Percentiles rank a stretch among this genome's conserved stretches.
Conservation (phyloP, 2,113 vertebrate genomes). For the Fulmarus glacialis region DNA sequence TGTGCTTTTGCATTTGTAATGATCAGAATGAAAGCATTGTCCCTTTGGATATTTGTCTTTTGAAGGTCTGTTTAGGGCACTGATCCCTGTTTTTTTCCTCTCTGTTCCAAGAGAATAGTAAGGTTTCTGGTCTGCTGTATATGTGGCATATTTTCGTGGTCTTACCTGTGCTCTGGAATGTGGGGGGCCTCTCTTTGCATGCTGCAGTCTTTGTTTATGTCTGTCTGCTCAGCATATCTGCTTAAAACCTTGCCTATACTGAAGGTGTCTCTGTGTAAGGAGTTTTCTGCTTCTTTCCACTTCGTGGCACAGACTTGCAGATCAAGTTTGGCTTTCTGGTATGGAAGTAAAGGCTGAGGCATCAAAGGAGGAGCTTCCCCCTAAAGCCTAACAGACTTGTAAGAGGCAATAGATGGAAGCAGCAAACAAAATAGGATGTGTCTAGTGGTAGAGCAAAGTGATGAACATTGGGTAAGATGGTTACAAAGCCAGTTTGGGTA, state of each 20-base stretch:
- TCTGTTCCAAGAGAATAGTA: background rate
- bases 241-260: background rate
- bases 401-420: background rate
- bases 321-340: background rate
- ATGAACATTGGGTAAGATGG: background rate
- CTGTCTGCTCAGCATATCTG: background rate
- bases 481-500: background rate
- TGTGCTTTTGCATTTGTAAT: background rate
- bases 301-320: accelerated
- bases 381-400: background rate
- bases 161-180: background rate
- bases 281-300: background rate
- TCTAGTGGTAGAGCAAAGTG: background rate
- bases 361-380: background rate
- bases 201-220: background rate
- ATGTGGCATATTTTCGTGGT: background rate
- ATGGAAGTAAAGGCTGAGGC: background rate
- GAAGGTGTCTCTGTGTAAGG: background rate
- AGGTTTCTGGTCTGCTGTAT: background rate
- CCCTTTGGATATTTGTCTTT: background rate
- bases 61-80: background rate
- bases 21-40: background rate
- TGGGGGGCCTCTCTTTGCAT: background rate
- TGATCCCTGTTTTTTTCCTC: background rate
- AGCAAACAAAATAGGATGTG: background rate